phyloP scores from a whole-genome alignment of 2,797 vertebrate species.

The Alcedo atthis region DNA sequence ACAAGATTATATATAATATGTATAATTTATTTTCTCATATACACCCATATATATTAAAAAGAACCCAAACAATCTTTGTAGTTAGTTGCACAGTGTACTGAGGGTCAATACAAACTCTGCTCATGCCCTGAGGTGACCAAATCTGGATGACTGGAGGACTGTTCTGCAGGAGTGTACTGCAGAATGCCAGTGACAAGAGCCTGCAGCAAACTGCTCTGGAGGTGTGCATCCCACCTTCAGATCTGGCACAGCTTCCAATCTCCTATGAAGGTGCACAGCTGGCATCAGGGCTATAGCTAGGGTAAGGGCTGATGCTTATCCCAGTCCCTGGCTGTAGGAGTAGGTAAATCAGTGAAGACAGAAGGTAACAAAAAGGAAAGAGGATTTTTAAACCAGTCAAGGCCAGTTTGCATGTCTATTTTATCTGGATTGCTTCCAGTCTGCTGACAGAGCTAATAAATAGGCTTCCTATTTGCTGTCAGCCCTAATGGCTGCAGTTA shows the following conservation, averaged over 20 bases:
- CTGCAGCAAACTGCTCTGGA: rapidly evolving
- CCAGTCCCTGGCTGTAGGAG: rapidly evolving
- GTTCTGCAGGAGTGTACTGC: not conserved
- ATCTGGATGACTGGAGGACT: rapidly evolving
- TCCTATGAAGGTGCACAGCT: rapidly evolving
- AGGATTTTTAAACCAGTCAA: not conserved
- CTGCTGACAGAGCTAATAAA: not conserved
- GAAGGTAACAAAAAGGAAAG: not conserved
- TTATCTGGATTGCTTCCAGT: not conserved
- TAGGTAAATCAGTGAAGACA: not conserved
- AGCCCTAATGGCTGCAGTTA: not conserved
- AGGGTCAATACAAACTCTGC: not conserved
- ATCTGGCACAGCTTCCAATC: rapidly evolving
- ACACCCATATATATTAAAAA: not conserved
- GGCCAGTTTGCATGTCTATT: not conserved
- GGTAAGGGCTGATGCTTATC: not conserved
- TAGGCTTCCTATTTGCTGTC: not conserved
- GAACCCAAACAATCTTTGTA: not conserved
- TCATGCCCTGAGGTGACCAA: rapidly evolving
- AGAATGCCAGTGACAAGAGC: rapidly evolving
- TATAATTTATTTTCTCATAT: not conserved
- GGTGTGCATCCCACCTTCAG: not conserved
- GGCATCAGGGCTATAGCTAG: not conserved
- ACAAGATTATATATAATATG: not conserved
- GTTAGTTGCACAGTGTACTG: not conserved